These are phyloP conservation scores for Kobus ellipsiprymnus DNA, from an alignment of 2,113 vertebrate genomes.

Conservation along the genomic window DNA sequence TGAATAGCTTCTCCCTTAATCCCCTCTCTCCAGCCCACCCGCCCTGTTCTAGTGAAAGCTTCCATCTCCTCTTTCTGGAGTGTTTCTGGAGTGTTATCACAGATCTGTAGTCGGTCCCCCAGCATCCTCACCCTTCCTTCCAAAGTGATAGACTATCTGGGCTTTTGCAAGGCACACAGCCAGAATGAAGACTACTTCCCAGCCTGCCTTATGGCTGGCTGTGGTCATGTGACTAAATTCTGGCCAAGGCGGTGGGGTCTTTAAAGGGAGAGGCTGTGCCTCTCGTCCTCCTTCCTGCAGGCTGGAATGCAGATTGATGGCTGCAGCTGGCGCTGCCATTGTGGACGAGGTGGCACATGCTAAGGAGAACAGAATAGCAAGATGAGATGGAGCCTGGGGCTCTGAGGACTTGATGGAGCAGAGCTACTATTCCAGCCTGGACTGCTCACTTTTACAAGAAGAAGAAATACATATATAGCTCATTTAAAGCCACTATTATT, in stretches of 20 bases:
- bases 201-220: neutral
- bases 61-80: neutral
- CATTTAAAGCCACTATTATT: neutral
- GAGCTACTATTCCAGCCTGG: neutral
- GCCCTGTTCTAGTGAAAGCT: neutral
- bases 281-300: neutral
- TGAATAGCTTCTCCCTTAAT: neutral
- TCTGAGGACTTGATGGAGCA: neutral
- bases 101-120: neutral
- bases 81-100: neutral
- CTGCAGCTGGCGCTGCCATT: neutral
- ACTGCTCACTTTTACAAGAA: neutral
- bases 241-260: neutral
- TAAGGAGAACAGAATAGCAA: neutral
- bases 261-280: neutral
- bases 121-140: neutral
- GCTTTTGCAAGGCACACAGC: neutral
- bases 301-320: neutral
- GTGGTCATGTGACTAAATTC: neutral
- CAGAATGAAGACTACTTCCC: neutral
- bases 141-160: neutral
- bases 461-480: neutral
- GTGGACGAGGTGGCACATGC: neutral
- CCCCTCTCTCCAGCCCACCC: neutral
- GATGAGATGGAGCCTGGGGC: neutral